Evolutionary conservation across 2,797 vertebrate genomes (phyloP).

Genomic region (Anas bernieri): DNA sequence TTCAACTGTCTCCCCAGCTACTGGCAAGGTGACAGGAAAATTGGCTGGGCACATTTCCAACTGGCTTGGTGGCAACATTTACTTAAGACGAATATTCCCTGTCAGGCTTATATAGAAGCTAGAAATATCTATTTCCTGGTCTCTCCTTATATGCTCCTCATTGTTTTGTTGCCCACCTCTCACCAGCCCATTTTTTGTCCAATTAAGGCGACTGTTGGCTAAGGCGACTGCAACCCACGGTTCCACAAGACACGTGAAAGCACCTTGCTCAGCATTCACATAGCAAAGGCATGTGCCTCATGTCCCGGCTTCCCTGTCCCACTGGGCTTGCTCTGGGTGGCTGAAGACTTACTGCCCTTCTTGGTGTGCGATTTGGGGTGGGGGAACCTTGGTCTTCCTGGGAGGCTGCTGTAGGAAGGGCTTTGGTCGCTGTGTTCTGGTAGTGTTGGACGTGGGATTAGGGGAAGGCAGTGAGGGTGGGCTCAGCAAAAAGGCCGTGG

Average conservation of each 20-base stretch:
- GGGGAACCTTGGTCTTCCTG: not conserved
- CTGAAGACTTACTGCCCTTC: not conserved
- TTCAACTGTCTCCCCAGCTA: conserved; percentile 47
- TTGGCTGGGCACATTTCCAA: conserved; percentile 36
- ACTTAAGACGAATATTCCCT: conserved; percentile 39
- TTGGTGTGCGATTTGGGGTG: not conserved
- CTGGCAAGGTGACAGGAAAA: conserved; percentile 56
- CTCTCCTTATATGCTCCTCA: not conserved
- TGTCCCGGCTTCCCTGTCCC: not conserved
- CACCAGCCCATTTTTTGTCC: not conserved
- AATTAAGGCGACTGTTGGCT: not conserved
- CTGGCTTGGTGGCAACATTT: conserved; percentile 33
- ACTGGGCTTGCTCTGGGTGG: not conserved
- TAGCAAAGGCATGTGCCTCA: not conserved
- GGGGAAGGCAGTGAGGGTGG: not conserved
- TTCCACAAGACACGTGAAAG: not conserved
- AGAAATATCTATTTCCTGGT: not conserved
- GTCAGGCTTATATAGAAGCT: conserved; percentile 47
- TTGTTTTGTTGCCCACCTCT: conserved; percentile 21
- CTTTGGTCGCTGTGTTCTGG: not conserved
- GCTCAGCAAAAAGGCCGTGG: not conserved
- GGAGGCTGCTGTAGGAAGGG: not conserved
- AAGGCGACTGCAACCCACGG: not conserved
- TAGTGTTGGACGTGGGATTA: not conserved
- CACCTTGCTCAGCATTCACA: not conserved